A percentile compares a stretch with the other conserved stretches of the same genome.
phyloP scores from a whole-genome alignment of 92 coral and sea anemone genomes.

The Isaurus tuberculatus region DNA sequence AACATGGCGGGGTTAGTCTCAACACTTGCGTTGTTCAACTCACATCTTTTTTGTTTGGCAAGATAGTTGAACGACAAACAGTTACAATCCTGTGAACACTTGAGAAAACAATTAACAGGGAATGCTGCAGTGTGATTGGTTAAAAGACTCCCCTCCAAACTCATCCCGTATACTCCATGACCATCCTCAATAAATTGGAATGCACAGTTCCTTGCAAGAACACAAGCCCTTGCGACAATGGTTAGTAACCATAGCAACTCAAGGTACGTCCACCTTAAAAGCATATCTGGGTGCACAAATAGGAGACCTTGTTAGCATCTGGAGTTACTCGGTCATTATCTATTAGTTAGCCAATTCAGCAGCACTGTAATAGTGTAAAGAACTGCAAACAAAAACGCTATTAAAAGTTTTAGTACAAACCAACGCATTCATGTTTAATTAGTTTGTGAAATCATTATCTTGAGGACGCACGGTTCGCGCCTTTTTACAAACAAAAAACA shows the following conservation, averaged over 20 bases:
- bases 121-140: background rate
- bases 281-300: slow-evolving; percentile 3
- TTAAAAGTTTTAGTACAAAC: no score
- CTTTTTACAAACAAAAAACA: no score
- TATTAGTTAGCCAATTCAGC: no score
- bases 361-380: no score
- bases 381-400: background rate
- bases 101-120: slow-evolving; percentile 36
- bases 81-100: slow-evolving; percentile 43
- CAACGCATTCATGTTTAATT: no score
- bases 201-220: slow-evolving; percentile 15
- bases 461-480: no score
- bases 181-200: slow-evolving; percentile 14
- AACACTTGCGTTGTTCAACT: slow-evolving; percentile 42
- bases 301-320: background rate
- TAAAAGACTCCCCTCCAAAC: slow-evolving; percentile 33
- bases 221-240: background rate
- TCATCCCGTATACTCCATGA: slow-evolving; percentile 25
- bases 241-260: slow-evolving; percentile 31
- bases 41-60: slow-evolving; percentile 18
- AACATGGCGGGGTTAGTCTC: background rate
- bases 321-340: background rate
- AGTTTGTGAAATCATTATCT: no score
- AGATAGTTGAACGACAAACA: slow-evolving; percentile 53
- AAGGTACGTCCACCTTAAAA: background rate